These are phyloP conservation scores for Rhinopomastus cyanomelas DNA, from an alignment of 2,113 vertebrate species.

Conservation along the genomic window DNA sequence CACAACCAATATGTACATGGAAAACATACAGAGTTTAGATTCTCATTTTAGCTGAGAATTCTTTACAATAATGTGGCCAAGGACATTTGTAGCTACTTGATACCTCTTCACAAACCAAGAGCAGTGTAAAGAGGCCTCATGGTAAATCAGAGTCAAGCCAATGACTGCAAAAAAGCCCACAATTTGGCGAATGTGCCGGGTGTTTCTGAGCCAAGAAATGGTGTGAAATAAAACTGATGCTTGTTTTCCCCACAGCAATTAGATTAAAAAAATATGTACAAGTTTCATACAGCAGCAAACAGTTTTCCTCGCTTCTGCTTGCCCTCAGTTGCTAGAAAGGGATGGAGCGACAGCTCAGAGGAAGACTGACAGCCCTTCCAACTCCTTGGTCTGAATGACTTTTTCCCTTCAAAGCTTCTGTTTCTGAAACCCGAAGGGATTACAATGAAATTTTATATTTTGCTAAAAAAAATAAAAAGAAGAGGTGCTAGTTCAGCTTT, in stretches of 20 bases:
- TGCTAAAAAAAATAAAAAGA: neutral
- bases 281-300: slow-evolving; percentile 53
- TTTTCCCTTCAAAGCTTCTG: neutral
- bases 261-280: slow-evolving; percentile 62
- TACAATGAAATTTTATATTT: neutral
- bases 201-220: slow-evolving; percentile 58
- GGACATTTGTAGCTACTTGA: slow-evolving; percentile 57
- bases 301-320: slow-evolving; percentile 54
- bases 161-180: slow-evolving; percentile 49
- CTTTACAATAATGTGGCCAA: slow-evolving; percentile 45
- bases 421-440: neutral
- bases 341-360: slow-evolving; percentile 14
- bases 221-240: slow-evolving; percentile 65
- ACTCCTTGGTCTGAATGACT: neutral
- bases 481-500: slow-evolving; percentile 21
- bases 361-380: neutral
- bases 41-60: slow-evolving; percentile 40
- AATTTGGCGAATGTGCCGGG: slow-evolving; percentile 33
- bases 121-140: slow-evolving; percentile 52
- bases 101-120: slow-evolving; percentile 46
- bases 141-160: slow-evolving; percentile 49
- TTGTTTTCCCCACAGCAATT: slow-evolving; percentile 64
- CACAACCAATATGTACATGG: slow-evolving; percentile 25
- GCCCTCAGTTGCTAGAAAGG: slow-evolving; percentile 50
- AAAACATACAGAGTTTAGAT: slow-evolving; percentile 41